phyloP scores from a whole-genome alignment of 1,140 invertebrate genomes.

The Drosophila novamexicana region DNA sequence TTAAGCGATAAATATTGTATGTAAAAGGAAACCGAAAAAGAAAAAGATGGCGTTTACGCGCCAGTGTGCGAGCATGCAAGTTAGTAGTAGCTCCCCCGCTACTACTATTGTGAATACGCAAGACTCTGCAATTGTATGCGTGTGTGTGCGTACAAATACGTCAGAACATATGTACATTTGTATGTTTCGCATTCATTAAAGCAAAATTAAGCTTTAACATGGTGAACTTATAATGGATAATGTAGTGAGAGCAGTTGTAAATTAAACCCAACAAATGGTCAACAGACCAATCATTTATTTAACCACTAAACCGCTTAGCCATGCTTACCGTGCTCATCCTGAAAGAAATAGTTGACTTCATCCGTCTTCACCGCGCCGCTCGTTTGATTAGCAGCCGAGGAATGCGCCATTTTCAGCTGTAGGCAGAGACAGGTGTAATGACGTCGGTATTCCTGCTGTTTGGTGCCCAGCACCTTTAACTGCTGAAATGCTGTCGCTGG shows the following conservation, averaged over 20 bases:
- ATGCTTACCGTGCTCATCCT: slow-evolving; percentile 78
- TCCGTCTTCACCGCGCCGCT: slow-evolving; percentile 61
- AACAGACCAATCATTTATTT: neutral
- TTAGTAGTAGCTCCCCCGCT: slow-evolving; percentile 56
- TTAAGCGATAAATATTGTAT: slow-evolving; percentile 76
- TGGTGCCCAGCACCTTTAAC: slow-evolving; percentile 42
- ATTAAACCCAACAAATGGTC: neutral
- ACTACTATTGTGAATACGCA: slow-evolving; percentile 36
- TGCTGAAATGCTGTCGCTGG: slow-evolving; percentile 2
- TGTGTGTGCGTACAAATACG: slow-evolving; percentile 3
- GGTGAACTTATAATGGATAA: neutral
- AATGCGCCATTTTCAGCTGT: slow-evolving; percentile 76
- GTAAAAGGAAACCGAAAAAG: slow-evolving; percentile 73
- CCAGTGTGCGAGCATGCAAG: slow-evolving; percentile 66
- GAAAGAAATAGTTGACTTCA: slow-evolving; percentile 80
- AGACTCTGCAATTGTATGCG: slow-evolving; percentile 17
- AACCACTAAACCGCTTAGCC: slow-evolving; percentile 3
- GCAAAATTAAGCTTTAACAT: slow-evolving; percentile 6
- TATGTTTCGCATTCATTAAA: slow-evolving; percentile 35
- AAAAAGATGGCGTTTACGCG: slow-evolving; percentile 79
- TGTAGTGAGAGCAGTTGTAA: neutral
- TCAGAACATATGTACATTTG: neutral
- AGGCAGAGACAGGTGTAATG: slow-evolving; percentile 39
- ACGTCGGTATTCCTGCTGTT: slow-evolving; percentile 14
- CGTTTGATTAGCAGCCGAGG: slow-evolving; percentile 52